These are phyloP conservation scores for Synaphobranchus kaupii DNA, from an alignment of 2,797 vertebrate genomes.

Conservation along the genomic window DNA sequence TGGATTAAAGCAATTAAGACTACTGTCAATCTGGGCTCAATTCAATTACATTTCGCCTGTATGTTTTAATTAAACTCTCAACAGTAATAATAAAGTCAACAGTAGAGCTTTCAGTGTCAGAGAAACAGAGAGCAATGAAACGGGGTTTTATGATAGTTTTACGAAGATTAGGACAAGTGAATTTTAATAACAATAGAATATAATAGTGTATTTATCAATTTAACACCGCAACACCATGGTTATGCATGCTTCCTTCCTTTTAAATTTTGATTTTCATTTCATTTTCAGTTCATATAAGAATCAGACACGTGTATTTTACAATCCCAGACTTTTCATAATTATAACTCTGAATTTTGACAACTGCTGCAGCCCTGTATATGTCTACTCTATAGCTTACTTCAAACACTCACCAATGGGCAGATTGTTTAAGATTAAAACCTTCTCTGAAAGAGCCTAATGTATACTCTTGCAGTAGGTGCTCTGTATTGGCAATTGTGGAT, in stretches of 20 bases:
- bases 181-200: slow-evolving; percentile 7
- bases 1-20: slow-evolving; percentile 34
- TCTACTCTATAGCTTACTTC: too few relatives aligned
- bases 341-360: neutral
- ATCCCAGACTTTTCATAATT: neutral
- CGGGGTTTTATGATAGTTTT: slow-evolving; percentile 7
- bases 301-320: neutral
- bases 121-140: neutral
- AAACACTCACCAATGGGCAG: too few relatives aligned
- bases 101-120: neutral
- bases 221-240: neutral
- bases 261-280: neutral
- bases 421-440: too few relatives aligned
- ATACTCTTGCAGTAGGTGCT: too few relatives aligned
- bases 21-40: slow-evolving; percentile 31
- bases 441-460: too few relatives aligned
- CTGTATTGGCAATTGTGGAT: too few relatives aligned
- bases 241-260: neutral
- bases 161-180: slow-evolving; percentile 1
- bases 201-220: neutral
- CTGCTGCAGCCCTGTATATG: too few relatives aligned
- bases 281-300: neutral
- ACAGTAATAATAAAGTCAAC: slow-evolving; percentile 26
- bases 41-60: slow-evolving; percentile 31
- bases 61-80: slow-evolving; percentile 31